phyloP scores from a whole-genome alignment of 1,140 invertebrate species.

The Leptoteleia sp. region DNA sequence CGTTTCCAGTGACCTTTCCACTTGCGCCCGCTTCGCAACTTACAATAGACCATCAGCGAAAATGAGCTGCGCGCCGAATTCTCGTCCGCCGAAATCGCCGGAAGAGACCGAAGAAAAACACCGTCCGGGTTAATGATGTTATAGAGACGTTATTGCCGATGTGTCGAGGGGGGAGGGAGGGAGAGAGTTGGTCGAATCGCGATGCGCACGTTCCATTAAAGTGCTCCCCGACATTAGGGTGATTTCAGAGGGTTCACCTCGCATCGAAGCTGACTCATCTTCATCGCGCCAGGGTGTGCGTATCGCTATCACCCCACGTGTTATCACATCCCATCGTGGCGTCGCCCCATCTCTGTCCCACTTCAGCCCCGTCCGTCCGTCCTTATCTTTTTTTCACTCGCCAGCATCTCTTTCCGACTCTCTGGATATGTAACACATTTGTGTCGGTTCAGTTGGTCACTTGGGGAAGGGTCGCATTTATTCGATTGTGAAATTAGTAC shows the following conservation, averaged over 20 bases:
- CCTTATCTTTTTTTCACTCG: constrained; percentile 54
- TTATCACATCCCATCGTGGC: constrained; percentile 71
- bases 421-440: constrained; percentile 69
- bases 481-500: constrained; percentile 82
- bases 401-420: constrained; percentile 45
- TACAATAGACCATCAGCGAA: constrained; percentile 12
- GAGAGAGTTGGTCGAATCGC: constrained; percentile 30
- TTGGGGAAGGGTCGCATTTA: constrained; percentile 72
- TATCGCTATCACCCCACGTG: constrained; percentile 77
- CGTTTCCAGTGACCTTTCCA: constrained; percentile 16
- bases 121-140: constrained; percentile 36
- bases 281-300: constrained; percentile 59
- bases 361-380: constrained; percentile 24
- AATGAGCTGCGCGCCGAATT: constrained; percentile 21
- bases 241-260: constrained; percentile 38
- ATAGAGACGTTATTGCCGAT: constrained; percentile 37
- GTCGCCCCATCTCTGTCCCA: no score
- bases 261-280: constrained; percentile 57
- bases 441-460: constrained; percentile 71
- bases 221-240: constrained; percentile 36
- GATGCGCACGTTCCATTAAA: constrained; percentile 49
- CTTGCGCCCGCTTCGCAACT: background rate
- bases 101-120: constrained; percentile 37
- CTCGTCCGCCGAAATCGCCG: constrained; percentile 9
- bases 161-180: background rate